A percentile compares a stretch with the other conserved stretches of the same genome.
Evolutionary conservation across 2,888 invertebrate genomes (phyloP).

Genomic region (Pseudoips prasinana): DNA sequence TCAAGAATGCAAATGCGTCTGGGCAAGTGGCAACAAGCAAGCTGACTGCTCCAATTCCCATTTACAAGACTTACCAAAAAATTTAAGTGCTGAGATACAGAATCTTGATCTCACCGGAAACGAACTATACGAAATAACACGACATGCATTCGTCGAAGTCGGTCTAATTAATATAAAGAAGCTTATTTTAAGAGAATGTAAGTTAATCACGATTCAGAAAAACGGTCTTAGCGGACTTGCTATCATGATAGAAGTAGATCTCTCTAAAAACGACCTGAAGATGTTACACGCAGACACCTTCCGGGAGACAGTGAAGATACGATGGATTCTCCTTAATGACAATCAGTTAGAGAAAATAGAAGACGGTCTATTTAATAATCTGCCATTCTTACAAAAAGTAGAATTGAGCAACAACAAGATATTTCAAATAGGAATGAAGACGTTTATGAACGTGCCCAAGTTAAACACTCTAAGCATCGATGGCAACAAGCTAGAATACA

Average conservation of each 20-base stretch:
- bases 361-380: conserved; percentile 88
- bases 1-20: conserved; percentile 89
- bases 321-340: conserved; percentile 87
- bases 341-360: conserved; percentile 88
- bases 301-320: conserved; percentile 85
- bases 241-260: conserved; percentile 91
- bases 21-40: conserved; percentile 92
- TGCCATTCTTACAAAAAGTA: conserved; percentile 88
- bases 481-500: conserved; percentile 86
- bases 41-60: conserved; percentile 88
- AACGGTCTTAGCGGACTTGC: conserved; percentile 89
- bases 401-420: conserved; percentile 89
- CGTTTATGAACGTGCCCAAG: conserved; percentile 86
- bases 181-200: conserved; percentile 88
- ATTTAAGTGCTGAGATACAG: conserved; percentile 87
- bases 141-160: conserved; percentile 86
- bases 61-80: conserved; percentile 86
- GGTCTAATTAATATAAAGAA: conserved; percentile 91
- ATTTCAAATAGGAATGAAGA: conserved; percentile 84
- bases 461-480: conserved; percentile 87
- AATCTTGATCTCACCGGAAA: conserved; percentile 88
- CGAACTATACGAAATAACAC: conserved; percentile 83
- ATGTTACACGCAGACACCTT: conserved; percentile 87
- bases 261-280: conserved; percentile 87
- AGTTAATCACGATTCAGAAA: conserved; percentile 86